A percentile compares a stretch with the other conserved stretches of the same genome.
Conservation (phyloP, 2,888 invertebrate genomes). For the Elegia similella region DNA sequence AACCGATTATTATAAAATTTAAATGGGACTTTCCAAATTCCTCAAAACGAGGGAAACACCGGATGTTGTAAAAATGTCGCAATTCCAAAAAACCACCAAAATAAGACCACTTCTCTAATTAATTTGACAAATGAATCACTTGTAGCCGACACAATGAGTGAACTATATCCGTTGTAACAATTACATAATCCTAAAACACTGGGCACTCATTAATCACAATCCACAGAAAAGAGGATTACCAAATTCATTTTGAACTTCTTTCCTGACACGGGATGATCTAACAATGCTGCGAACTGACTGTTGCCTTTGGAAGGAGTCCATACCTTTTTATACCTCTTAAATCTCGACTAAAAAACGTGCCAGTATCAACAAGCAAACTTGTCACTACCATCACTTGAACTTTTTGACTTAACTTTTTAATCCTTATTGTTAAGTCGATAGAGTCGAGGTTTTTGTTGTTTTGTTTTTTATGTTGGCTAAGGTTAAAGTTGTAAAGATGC, state of each 20-base stretch:
- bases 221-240: slow-evolving; percentile 49
- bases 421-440: slow-evolving; percentile 25
- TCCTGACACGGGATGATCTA: slow-evolving; percentile 44
- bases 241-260: slow-evolving; percentile 47
- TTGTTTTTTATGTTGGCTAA: not conserved
- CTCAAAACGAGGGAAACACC: not conserved
- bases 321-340: slow-evolving; percentile 70
- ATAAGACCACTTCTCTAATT: slow-evolving; percentile 2
- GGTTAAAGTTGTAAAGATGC: slow-evolving; percentile 43
- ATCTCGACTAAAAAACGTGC: slow-evolving; percentile 71
- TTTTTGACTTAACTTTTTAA: not conserved
- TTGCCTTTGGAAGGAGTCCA: slow-evolving; percentile 46
- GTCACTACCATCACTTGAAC: slow-evolving; percentile 27
- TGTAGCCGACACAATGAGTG: slow-evolving; percentile 3
- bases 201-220: slow-evolving; percentile 28
- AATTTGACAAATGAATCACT: slow-evolving; percentile 15
- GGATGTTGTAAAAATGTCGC: not conserved
- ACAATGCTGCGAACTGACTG: slow-evolving; percentile 58
- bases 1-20: no score
- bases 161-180: slow-evolving; percentile 15
- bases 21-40: not conserved
- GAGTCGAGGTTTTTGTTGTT: slow-evolving; percentile 22
- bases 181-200: slow-evolving; percentile 29
- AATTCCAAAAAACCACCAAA: slow-evolving; percentile 3
- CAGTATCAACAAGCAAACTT: slow-evolving; percentile 40